Percentiles rank a stretch among this genome's conserved stretches.
Conservation (phyloP, 2,888 invertebrate species). For the Dryomyza anilis region DNA sequence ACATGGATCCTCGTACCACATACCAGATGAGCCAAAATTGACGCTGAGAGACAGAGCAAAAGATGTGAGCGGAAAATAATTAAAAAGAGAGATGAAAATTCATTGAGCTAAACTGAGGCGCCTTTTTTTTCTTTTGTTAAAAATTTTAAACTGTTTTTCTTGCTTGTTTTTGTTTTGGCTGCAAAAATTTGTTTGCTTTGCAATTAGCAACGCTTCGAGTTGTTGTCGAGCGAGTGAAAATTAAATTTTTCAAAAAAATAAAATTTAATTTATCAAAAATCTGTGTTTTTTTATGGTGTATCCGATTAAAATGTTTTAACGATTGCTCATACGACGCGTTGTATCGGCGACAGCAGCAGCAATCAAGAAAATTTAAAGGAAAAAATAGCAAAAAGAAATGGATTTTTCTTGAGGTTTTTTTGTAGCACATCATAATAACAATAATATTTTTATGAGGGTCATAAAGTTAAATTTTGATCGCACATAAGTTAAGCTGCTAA, state of each 20-base stretch:
- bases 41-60: not conserved
- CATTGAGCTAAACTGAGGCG: constrained; percentile 1
- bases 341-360: not conserved
- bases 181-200: not conserved
- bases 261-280: not conserved
- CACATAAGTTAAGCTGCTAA: too few relatives aligned
- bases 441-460: too few relatives aligned
- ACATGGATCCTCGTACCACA: constrained; percentile 1
- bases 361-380: not conserved
- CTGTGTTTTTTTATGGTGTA: too few relatives aligned
- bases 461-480: too few relatives aligned
- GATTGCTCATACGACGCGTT: constrained; percentile 12
- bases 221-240: not conserved
- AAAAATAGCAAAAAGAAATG: not conserved
- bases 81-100: not conserved
- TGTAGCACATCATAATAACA: too few relatives aligned
- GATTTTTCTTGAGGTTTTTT: too few relatives aligned
- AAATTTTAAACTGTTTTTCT: not conserved
- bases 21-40: not conserved
- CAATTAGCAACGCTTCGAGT: not conserved
- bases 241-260: not conserved
- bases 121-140: not conserved
- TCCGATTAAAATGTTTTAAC: not conserved
- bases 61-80: not conserved
- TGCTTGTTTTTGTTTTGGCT: not conserved